Conservation (phyloP, 2,888 invertebrate genomes). For the Archips crataeganus region DNA sequence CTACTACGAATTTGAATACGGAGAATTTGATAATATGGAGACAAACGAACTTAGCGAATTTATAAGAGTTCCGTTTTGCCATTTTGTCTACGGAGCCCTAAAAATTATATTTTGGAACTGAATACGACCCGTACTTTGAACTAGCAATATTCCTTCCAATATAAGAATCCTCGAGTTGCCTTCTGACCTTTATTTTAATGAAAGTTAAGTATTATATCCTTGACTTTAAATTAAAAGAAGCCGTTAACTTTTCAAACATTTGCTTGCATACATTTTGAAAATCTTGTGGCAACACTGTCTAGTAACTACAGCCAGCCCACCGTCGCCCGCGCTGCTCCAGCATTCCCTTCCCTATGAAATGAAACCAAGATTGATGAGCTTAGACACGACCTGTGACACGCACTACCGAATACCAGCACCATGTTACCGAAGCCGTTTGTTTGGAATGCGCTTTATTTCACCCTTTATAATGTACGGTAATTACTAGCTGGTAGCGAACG, state of each 20-base stretch:
- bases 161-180: too few relatives aligned
- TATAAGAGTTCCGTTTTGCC: too few relatives aligned
- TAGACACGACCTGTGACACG: constrained; percentile 84
- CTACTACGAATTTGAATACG: too few relatives aligned
- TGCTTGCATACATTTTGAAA: neutral
- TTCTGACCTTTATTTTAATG: too few relatives aligned
- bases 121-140: too few relatives aligned
- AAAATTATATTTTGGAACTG: too few relatives aligned
- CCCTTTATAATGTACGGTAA: constrained; percentile 78
- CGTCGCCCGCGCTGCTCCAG: constrained; percentile 47
- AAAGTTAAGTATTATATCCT: too few relatives aligned
- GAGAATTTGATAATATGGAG: too few relatives aligned
- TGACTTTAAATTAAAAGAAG: too few relatives aligned
- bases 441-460: constrained; percentile 78
- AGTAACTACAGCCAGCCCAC: constrained; percentile 41
- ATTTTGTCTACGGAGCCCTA: too few relatives aligned
- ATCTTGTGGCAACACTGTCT: neutral
- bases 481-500: constrained; percentile 70
- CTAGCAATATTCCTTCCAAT: too few relatives aligned
- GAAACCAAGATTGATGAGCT: constrained; percentile 83
- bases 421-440: constrained; percentile 58
- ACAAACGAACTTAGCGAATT: too few relatives aligned
- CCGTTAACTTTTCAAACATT: neutral
- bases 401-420: constrained; percentile 73
- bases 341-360: constrained; percentile 69